Evolutionary conservation across 2,888 invertebrate genomes (phyloP).

Genomic region (Brenthis hecate): DNA sequence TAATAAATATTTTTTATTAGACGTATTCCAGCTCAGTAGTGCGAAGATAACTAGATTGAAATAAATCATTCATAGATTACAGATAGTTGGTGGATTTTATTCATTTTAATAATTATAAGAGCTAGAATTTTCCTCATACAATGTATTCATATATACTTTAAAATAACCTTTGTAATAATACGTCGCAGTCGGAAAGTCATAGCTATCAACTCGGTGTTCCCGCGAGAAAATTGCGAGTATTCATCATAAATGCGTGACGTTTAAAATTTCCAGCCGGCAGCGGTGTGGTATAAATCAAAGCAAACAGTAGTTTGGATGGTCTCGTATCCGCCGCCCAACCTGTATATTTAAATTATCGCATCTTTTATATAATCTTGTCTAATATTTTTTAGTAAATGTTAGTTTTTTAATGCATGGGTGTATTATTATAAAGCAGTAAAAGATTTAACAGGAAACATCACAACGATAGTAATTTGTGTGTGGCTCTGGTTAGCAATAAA

Average conservation of each 20-base stretch:
- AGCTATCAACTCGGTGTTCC: conserved; percentile 63
- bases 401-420: background rate
- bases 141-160: conserved; percentile 35
- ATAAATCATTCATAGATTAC: too few species aligned
- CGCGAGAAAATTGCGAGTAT: conserved; percentile 78
- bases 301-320: conserved; percentile 66
- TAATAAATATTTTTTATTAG: too few species aligned
- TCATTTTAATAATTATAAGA: too few species aligned
- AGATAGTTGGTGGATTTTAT: too few species aligned
- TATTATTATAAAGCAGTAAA: background rate
- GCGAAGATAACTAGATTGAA: too few species aligned
- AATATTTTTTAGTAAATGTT: conserved; percentile 26
- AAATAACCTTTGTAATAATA: conserved; percentile 48
- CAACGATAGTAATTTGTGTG: conserved; percentile 22
- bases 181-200: conserved; percentile 49
- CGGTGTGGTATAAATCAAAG: conserved; percentile 70
- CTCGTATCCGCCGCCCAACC: conserved; percentile 49
- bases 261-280: conserved; percentile 73
- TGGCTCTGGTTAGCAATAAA: conserved; percentile 31
- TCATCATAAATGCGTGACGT: conserved; percentile 79
- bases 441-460: conserved; percentile 1
- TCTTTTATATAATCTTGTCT: conserved; percentile 32
- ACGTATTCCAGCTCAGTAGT: too few species aligned
- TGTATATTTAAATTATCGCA: conserved; percentile 44
- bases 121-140: conserved; percentile 20